Percentiles rank a stretch among this genome's conserved stretches.
Evolutionary conservation across 2,113 vertebrate genomes (phyloP).

Genomic region (Bubo blakistoni): DNA sequence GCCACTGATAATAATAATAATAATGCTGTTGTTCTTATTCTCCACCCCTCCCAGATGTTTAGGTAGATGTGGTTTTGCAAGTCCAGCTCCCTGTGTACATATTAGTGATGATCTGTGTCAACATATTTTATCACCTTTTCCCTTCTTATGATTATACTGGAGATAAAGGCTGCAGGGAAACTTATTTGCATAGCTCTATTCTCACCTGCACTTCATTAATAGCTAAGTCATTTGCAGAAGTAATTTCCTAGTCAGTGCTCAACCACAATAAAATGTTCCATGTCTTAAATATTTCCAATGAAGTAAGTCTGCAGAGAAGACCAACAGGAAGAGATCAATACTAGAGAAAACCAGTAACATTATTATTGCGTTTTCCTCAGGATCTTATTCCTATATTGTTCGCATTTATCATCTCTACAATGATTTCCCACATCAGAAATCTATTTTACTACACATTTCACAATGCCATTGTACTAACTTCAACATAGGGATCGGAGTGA

Average conservation of each 20-base stretch:
- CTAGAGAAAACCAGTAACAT: background rate
- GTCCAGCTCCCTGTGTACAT: background rate
- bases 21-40: background rate
- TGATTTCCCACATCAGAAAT: background rate
- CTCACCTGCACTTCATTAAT: background rate
- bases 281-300: slow-evolving; percentile 13
- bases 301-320: slow-evolving; percentile 26
- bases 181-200: background rate
- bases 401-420: background rate
- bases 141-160: background rate
- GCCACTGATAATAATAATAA: background rate
- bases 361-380: background rate
- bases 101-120: background rate
- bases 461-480: background rate
- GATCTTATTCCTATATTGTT: background rate
- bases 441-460: background rate
- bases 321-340: slow-evolving; percentile 31
- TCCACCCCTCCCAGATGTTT: background rate
- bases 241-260: background rate
- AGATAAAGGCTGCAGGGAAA: background rate
- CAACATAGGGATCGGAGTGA: background rate
- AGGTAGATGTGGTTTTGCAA: background rate
- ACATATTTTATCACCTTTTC: background rate
- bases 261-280: background rate
- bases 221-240: background rate